phyloP scores from a whole-genome alignment of 2,797 vertebrate species.

The Anguilla anguilla region DNA sequence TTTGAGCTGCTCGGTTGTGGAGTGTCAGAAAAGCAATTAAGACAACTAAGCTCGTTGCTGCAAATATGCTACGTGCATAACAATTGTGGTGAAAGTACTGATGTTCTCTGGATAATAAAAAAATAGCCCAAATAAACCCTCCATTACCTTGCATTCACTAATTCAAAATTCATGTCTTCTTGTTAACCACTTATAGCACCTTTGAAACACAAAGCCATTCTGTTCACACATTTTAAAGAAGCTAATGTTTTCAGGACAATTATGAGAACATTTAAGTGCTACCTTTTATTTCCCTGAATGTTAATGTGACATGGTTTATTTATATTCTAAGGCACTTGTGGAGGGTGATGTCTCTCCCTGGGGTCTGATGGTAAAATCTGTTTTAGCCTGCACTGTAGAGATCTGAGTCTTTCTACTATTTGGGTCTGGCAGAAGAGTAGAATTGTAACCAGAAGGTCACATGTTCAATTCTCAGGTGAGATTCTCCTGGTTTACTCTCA shows the following conservation, averaged over 20 bases:
- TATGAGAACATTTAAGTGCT: neutral
- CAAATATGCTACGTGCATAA: neutral
- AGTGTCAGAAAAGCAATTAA: neutral
- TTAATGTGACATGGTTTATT: conserved; percentile 4
- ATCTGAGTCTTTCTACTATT: neutral
- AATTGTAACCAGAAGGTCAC: conserved; percentile 1
- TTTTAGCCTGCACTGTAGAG: neutral
- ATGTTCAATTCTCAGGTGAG: neutral
- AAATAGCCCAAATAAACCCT: neutral
- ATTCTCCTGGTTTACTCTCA: neutral
- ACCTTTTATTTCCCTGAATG: neutral
- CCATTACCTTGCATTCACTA: neutral
- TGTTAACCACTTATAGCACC: neutral
- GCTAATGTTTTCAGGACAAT: neutral
- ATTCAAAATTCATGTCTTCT: neutral
- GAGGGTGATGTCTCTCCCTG: neutral
- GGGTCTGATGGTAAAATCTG: neutral
- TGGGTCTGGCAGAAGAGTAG: neutral
- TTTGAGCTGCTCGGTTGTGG: neutral
- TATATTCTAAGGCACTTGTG: neutral
- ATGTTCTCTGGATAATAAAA: neutral
- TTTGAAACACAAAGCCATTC: neutral
- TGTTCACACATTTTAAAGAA: neutral
- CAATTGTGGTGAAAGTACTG: neutral
- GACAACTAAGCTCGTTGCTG: neutral